Conservation (phyloP, 2,113 vertebrate species). For the Thinocorus orbignyianus region DNA sequence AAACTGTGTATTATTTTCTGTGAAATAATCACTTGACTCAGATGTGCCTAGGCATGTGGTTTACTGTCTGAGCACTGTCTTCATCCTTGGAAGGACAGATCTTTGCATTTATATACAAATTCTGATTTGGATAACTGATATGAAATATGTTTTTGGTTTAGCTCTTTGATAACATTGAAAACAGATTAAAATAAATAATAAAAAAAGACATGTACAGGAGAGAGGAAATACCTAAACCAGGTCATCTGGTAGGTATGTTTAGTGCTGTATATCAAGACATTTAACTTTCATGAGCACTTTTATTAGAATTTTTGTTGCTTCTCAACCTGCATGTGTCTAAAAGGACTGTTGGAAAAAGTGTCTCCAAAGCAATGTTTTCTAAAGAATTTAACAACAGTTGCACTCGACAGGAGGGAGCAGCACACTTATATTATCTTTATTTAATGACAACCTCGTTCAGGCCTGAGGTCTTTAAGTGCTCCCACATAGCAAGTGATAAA, state of each 20-base stretch:
- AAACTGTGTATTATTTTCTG: background rate
- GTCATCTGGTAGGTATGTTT: background rate
- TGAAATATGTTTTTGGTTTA: background rate
- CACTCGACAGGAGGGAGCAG: background rate
- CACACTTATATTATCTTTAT: background rate
- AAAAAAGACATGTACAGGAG: accelerated
- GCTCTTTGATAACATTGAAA: background rate
- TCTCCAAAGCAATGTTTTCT: background rate
- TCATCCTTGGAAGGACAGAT: background rate
- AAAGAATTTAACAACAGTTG: background rate
- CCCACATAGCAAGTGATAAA: background rate
- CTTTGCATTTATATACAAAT: background rate
- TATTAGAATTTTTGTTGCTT: background rate
- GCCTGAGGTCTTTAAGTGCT: background rate
- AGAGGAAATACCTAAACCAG: background rate
- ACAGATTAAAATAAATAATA: too few species aligned
- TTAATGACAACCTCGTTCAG: background rate
- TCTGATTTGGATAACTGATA: background rate
- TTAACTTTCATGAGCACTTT: background rate
- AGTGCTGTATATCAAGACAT: background rate
- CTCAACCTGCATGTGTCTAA: background rate
- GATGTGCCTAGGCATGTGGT: accelerated
- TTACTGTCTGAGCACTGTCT: background rate
- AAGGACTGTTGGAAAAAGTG: background rate
- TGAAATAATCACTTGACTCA: background rate